Evolutionary conservation across 2,888 invertebrate genomes (phyloP), one percentile per base, ranked within the genome.

Genomic region (Cephus spinipes): DNA sequence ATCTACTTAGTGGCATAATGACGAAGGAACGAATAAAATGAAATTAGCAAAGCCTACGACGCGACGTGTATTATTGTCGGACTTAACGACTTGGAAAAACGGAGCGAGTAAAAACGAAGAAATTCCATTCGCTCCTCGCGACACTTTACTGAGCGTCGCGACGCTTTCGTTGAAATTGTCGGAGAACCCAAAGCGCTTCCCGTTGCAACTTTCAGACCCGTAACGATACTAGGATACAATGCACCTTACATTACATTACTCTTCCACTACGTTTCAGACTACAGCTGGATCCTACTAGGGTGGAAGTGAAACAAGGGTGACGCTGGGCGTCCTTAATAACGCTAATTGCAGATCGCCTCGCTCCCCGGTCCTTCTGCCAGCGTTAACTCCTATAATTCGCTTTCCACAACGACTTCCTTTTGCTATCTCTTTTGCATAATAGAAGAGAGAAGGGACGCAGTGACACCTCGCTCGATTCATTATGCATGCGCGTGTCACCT

Each of bases 341-440:
- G 81, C 82, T 85, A 84, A 85, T 85, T 85, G 84, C 83, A 78
- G 81, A 76, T 82, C 81, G 82, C 76, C 80, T 80, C 79, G 11
- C 33, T 36, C 68, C 55, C 77, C 33, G 12, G 31, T 68, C 69
- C 68, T 76, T 79, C 79, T 77, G 73, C 31, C 76, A 73, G 74
- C 76, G 80, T 78, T 78, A 81, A 83, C 79, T 83, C 79, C 80
- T 81, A 81, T 83, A 81, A 81, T 82, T 81, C 79, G 73, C 68
- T 81, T 81, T 68, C 23, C 3, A 69, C 40, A 23, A 69, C 55
- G 77, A 32, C 32, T 32, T 30, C 31, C 71, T 71, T 15, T 1
- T 9, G 23, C 55, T 23, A 9, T 55, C 55, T 23, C 23, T 55
- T 55, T 55, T 55, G 23, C 55, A 55, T 55, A 55, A 55, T 23